Base-by-base conservation (phyloP, 2,888 invertebrate genomes). In the Drosophila ezoana region DNA sequence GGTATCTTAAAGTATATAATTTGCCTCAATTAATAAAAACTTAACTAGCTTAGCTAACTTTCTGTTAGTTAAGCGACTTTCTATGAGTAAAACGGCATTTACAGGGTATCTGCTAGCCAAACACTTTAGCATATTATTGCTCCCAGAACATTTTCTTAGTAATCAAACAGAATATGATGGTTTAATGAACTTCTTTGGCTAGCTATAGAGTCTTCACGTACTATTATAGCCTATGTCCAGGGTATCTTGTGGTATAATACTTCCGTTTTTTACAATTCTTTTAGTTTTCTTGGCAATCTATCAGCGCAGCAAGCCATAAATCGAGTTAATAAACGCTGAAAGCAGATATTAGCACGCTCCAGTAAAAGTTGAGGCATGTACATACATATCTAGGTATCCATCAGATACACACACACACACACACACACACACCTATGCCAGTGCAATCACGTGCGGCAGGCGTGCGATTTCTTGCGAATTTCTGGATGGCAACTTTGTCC, bases 401-500 rank as follows among this genome's bases (percentile, higher is more conserved):
- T 62, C 49, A 67, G 73, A 79, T 71, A 81, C 82, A 71, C 13
- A 38, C 40, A n/a, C 28, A 41, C 41, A 43, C 38, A 53, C 51
- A 47, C 32, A 35, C 43, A 60, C 18, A 41, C 23, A 23, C 53
- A 52, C 16, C 44, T 14, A 47, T 23, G 38, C 48, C 20, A 18
- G 23, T 58, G 43, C 45, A 53, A 59, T 65, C 72, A 80, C 71
- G 75, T 89, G 89, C 70, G 58, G 37, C n/a, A 79, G 51, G 58
- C 80, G 77, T 82, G 82, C 73, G 58, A 67, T 53, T 35, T 67
- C 56, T 76, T 28, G 61, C 52, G 51, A 48, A 53, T 51, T 38
- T 49, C 18, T 32, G 38, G 28, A 10, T 38, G 38, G 35, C 32
- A 68, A 38, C 51, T 81, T 88, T 89, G 90, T 87, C 90, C 89